Evolutionary conservation across 2,888 invertebrate genomes (phyloP).

Genomic region (Lochmaea crataegi): DNA sequence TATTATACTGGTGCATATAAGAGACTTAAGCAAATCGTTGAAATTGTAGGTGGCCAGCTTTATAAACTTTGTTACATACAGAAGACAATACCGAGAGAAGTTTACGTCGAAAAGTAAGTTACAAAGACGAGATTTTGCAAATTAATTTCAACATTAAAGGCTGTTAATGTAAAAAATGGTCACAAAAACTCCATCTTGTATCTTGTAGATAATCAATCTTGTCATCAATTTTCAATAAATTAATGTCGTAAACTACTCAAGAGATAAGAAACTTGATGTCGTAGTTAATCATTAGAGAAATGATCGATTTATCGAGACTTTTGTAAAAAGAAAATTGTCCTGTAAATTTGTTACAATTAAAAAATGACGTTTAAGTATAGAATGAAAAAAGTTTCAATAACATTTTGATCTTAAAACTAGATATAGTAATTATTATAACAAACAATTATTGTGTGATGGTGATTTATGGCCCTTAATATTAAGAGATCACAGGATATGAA

Average conservation of each 20-base stretch:
- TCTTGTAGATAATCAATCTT: not conserved
- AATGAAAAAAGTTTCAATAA: too few species aligned
- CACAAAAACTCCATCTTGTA: not conserved
- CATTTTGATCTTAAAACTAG: too few species aligned
- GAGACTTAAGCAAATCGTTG: conserved; percentile 13
- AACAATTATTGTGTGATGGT: too few species aligned
- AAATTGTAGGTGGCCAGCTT: not conserved
- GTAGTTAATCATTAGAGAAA: not conserved
- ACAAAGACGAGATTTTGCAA: not conserved
- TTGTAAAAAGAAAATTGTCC: not conserved
- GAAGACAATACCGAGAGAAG: not conserved
- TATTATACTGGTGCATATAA: conserved; percentile 10
- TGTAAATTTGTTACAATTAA: too few species aligned
- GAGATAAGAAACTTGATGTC: not conserved
- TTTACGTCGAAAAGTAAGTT: not conserved
- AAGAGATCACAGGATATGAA: too few species aligned
- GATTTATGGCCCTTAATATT: too few species aligned
- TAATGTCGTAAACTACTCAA: conserved; percentile 2
- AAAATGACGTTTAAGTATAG: too few species aligned
- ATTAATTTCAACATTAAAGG: not conserved
- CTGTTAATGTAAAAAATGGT: not conserved
- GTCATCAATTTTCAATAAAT: conserved; percentile 4
- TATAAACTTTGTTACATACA: not conserved
- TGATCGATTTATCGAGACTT: not conserved
- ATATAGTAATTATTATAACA: too few species aligned